phyloP scores from a whole-genome alignment of 2,888 invertebrate species.

The Chloroclystis v-ata region DNA sequence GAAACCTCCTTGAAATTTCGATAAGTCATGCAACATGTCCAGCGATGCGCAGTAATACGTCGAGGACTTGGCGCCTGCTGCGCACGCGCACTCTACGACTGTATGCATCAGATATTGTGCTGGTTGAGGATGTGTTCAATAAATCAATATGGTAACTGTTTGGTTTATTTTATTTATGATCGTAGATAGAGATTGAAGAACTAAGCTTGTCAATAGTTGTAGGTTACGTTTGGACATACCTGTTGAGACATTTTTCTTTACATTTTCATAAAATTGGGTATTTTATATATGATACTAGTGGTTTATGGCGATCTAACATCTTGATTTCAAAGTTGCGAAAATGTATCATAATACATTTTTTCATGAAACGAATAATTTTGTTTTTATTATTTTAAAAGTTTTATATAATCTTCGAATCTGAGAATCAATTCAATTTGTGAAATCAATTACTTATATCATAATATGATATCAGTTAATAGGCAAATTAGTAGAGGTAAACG shows the following conservation, averaged over 20 bases:
- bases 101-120: constrained; percentile 16
- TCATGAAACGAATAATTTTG: no score
- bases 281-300: no score
- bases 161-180: not conserved
- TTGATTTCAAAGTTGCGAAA: no score
- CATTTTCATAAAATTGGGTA: no score
- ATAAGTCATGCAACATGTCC: constrained; percentile 39
- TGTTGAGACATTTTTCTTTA: no score
- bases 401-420: not conserved
- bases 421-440: not conserved
- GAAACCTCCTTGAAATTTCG: not conserved
- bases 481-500: constrained; percentile 18
- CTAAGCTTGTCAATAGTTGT: no score
- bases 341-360: no score
- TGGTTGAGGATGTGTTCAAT: not conserved
- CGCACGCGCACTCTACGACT: constrained; percentile 31
- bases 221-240: no score
- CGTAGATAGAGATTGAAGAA: not conserved
- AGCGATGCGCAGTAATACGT: constrained; percentile 30
- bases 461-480: constrained; percentile 5
- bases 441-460: constrained; percentile 2
- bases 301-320: no score
- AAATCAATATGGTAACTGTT: not conserved
- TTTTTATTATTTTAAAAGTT: no score
- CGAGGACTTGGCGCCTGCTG: constrained; percentile 42